Base-by-base conservation (phyloP, 2,888 invertebrate species). In the Ophion obscuratus region DNA sequence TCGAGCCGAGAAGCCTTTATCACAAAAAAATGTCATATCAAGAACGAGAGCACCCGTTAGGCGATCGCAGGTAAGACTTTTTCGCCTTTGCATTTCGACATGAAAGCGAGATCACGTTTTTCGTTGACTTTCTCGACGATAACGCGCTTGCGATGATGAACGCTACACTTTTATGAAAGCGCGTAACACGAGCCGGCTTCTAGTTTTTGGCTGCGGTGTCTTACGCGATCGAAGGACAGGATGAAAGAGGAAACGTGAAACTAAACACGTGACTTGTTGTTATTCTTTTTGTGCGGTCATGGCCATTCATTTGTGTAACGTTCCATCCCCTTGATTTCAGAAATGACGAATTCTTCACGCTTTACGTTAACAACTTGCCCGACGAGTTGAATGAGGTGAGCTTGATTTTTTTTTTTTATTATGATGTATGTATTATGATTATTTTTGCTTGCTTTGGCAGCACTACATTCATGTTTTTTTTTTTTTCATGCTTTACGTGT, bases 301-400 rank as follows among this genome's bases (percentile, higher is more conserved):
- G 20, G 10, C 14, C 20, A 66, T 53, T 66, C 31, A 74, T 47
- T 36, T 11, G 6, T 61, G 0, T 61, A 44, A 68, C 17, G 27
- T 7, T 9, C 62, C 11, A 36, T 57, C n/a, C 20, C 36, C 10
- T 57, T 20, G 11, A 24, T 83, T 82, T 5, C 80, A 85, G 85
- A 53, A 71, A 71, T 14, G 79, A 76, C 0, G 82, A 80, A 27
- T n/a, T 31, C 36, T 80, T 57, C 20, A 76, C 79, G 24, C 64
- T 93, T 11, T 90, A 89, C 36, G 89, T 92, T 0, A 87, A 31
- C n/a, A 89, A 91, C 71, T 85, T 93, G 31, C 93, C 93, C 4
- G 11, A 40, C 2, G 92, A 92, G 74, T 82, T 93, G 36, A 88
- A 89, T 5, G 78, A 90, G 89, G 91, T 91, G 88, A 64, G 11